Base-by-base conservation (phyloP, 2,797 vertebrate species). In the Lophotriccus pileatus region DNA sequence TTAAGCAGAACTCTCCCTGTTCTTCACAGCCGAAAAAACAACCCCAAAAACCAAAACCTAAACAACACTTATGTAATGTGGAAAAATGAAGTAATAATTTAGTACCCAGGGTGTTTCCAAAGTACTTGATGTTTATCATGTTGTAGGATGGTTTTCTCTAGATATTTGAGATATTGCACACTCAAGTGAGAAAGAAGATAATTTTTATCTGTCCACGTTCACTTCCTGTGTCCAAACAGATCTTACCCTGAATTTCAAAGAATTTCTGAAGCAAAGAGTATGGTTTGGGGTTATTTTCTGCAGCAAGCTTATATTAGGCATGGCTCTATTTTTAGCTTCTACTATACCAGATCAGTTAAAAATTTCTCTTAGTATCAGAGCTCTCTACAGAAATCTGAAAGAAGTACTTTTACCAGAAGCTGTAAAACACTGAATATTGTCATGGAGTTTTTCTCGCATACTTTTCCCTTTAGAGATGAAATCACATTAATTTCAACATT, bases 281-380 rank as follows among this genome's bases (percentile, higher is more conserved):
- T 34, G 6, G 0, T 64, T 56, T 4, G 10, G 15, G 0, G 0
- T 18, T 60, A 19, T 59, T 90, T 67, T 22, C 43, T 66, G 27
- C 43, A 68, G 28, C 6, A 69, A 59, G 3, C 3, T 60, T 70
- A 9, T 44, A 27, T 50, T 62, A 84, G 6, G 9, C 22, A 59
- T 50, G 39, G 17, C 4, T 87, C 27, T 63, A 8, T 11, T 68
- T 62, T 62, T 67, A 80, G 47, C 6, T 74, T 95, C n/a, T 81
- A 19, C 18, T 73, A 0, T n/a, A 87, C 70, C 8, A 77, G 14
- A 63, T 36, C 6, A 21, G 11, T 56, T 56, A 37, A 80, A 93
- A 49, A 21, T 8, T 69, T 50, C 6, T 58, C 7, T 59, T 34
- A 28, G 17, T 64, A 64, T 53, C 28, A 49, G 25, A 88, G 11